Evolutionary conservation across 2,797 vertebrate species (phyloP), one percentile per base, ranked within the genome.

Genomic region (Chaetodon trifasciatus): DNA sequence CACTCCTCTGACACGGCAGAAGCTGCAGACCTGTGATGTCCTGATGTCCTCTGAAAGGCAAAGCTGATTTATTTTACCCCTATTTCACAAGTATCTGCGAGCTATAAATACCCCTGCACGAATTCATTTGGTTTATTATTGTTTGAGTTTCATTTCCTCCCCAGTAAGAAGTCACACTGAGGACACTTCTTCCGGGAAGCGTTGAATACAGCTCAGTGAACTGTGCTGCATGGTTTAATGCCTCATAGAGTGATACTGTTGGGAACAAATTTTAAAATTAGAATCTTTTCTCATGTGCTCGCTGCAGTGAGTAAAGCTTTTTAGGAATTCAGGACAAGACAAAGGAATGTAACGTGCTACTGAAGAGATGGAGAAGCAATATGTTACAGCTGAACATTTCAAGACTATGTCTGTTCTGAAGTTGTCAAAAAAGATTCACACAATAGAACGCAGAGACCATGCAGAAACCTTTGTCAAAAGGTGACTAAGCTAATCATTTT

Each of bases 111-210:
- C 67, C 60, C 52, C 57, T 10, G 58, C 68, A 70, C 65, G 69
- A 71, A 88, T 81, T 76, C 16, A 75, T 84, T 85, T 78, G 47
- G 65, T 85, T 84, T 88, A 68, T 83, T 88, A 70, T 82, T 88
- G 78, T 89, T 77, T 81, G 79, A 85, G 70, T 79, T 86, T 81
- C 46, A 76, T 86, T 82, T 84, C 80, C 58, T 86, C 70, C 82
- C 78, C 82, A 64, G 74, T 73, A 70, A 83, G 79, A 88, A 89
- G 90, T 91, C 89, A 87, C 72, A 32, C 83, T 83, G 58, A 91
- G 87, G 91, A 91, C 91, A 89, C 82, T 79, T 86, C 83, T 86
- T 90, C 77, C n/a, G 10, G 81, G 79, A 77, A 76, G 56, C 74
- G 62, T 68, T 81, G 65, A 81, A 88, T 72, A 58, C 74, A 78